These are phyloP conservation scores for Harpegnathos saltator DNA, from an alignment of 1,140 invertebrate genomes.

Conservation along the genomic window DNA sequence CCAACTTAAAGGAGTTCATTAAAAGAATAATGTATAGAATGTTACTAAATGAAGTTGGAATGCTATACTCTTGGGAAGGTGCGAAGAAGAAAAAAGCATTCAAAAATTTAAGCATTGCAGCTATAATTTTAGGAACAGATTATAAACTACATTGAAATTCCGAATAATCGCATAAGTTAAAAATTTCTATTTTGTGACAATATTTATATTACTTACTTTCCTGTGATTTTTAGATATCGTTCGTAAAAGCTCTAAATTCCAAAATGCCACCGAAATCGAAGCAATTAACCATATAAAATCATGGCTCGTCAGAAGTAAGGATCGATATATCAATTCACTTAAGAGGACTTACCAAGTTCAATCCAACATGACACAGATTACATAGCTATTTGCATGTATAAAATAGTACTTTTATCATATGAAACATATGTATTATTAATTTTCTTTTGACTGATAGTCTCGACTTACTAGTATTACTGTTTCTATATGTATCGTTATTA, in stretches of 20 bases:
- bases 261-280: not conserved
- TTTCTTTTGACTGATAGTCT: conserved; percentile 24
- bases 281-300: conserved; percentile 32
- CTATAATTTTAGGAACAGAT: conserved; percentile 19
- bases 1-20: conserved; percentile 29
- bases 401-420: not conserved
- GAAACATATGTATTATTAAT: conserved; percentile 4
- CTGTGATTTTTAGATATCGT: conserved; percentile 20
- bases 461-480: not conserved
- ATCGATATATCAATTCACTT: conserved; percentile 29
- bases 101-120: conserved; percentile 33
- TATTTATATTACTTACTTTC: conserved; percentile 16
- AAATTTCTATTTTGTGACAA: conserved; percentile 6
- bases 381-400: not conserved
- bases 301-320: conserved; percentile 43
- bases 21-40: conserved; percentile 49
- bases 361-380: not conserved
- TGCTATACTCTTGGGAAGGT: conserved; percentile 32
- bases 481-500: conserved; percentile 17
- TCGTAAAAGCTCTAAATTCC: conserved; percentile 17
- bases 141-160: conserved; percentile 13
- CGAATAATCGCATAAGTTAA: conserved; percentile 16
- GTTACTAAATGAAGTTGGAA: conserved; percentile 32
- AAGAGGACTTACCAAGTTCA: conserved; percentile 9
- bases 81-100: conserved; percentile 31